A percentile compares a stretch with the other conserved stretches of the same genome.
Evolutionary conservation across 2,797 vertebrate species (phyloP).

Genomic region (Pitangus sulphuratus): DNA sequence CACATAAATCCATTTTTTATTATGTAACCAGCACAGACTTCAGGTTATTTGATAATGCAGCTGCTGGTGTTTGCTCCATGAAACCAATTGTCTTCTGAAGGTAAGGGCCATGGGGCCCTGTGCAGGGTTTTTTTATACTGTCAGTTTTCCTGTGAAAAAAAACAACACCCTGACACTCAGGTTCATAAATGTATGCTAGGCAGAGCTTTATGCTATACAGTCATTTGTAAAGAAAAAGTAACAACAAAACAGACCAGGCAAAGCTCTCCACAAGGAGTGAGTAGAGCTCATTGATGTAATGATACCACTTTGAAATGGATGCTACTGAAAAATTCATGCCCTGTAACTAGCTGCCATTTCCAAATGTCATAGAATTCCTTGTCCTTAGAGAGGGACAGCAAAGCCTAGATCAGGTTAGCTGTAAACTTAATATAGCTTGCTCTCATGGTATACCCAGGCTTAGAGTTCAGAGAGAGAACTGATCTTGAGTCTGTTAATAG

Average conservation of each 20-base stretch:
- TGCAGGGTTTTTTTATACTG: background rate
- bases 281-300: background rate
- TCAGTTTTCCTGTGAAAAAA: background rate
- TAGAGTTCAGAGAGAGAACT: background rate
- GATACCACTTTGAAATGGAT: background rate
- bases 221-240: background rate
- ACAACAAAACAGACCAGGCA: background rate
- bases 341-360: background rate
- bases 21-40: background rate
- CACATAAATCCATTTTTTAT: background rate
- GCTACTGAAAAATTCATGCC: background rate
- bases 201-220: background rate
- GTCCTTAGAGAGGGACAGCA: background rate
- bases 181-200: background rate
- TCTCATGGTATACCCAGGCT: background rate
- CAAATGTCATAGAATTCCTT: slow-evolving; percentile 3
- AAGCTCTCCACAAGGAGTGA: background rate
- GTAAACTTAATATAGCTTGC: background rate
- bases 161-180: background rate
- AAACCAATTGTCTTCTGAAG: background rate
- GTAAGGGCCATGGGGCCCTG: background rate
- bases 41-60: background rate
- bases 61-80: background rate
- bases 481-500: background rate
- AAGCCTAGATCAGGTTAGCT: background rate